Evolutionary conservation across 2,797 vertebrate genomes (phyloP), one percentile per base, ranked within the genome.

Genomic region (Agapornis canus): DNA sequence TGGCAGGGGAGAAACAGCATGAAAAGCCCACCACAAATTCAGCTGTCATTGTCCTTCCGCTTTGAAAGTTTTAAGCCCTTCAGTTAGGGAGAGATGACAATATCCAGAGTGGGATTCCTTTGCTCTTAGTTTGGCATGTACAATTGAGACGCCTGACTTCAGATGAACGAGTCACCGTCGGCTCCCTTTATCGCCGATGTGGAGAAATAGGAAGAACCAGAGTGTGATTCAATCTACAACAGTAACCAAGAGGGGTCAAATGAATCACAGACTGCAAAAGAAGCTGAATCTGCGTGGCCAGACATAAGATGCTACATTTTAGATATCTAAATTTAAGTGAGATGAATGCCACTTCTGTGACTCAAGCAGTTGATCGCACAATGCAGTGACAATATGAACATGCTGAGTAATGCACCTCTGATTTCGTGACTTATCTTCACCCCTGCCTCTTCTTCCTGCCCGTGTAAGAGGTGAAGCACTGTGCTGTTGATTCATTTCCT

Each of bases 31-130:
- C 95, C 89, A 31, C 95, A 94, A 92, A 94, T 94, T 88, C 92
- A 79, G 42, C 92, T 88, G 94, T 92, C 89, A 94, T 95, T 94
- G 89, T 96, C 82, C 83, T 89, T 65, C 48, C 76, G 51, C 95
- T 96, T 95, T 94, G 87, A 91, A 95, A 84, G 56, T 94, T 94
- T 91, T 88, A 86, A 94, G 89, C 77, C 66, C 66, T 92, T 91
- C 80, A 92, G 64, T 94, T 95, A 94, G 65, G 59, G 80, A 68
- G 72, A 96, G 88, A 84, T 84, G 88, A 94, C 92, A 96, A 95
- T 95, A 40, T 23, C 54, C 88, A 82, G 94, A 94, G 59, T 82
- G 73, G 83, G 90, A 93, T 95, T 91, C 93, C 86, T 96, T 86
- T 94, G 77, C 91, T 94, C 48, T 86, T 79, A 27, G 76, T 95